These are phyloP conservation scores for Tetragonula clypearis DNA, from an alignment of 1,140 invertebrate species.

Conservation along the genomic window DNA sequence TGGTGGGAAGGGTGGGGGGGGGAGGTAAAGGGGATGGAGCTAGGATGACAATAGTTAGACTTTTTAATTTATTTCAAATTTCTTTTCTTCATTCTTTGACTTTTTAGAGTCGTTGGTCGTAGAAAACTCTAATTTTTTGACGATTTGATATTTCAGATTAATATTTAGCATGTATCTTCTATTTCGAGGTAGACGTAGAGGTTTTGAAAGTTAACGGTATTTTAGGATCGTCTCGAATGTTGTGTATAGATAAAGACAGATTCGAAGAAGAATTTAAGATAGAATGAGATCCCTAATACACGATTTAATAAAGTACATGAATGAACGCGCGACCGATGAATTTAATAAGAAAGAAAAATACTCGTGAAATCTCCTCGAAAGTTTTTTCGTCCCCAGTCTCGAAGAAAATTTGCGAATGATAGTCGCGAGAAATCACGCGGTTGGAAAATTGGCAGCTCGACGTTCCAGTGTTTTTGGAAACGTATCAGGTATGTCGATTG, in stretches of 20 bases:
- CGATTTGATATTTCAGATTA: neutral
- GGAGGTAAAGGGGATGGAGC: too few relatives aligned
- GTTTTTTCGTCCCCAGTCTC: too few relatives aligned
- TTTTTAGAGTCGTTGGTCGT: too few relatives aligned
- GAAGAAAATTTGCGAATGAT: neutral
- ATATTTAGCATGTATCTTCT: neutral
- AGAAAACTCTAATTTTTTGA: neutral
- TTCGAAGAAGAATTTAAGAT: neutral
- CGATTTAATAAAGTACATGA: too few relatives aligned
- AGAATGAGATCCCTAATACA: neutral
- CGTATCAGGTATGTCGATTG: neutral
- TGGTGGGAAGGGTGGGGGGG: fast-evolving
- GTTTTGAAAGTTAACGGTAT: neutral
- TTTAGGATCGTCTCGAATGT: neutral
- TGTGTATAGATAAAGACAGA: neutral
- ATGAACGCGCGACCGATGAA: too few relatives aligned
- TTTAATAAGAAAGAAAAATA: too few relatives aligned
- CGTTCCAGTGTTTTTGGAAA: neutral
- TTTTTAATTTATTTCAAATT: too few relatives aligned
- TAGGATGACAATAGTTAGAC: too few relatives aligned
- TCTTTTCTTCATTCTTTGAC: too few relatives aligned
- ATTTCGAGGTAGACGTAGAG: too few relatives aligned
- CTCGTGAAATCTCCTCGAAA: neutral
- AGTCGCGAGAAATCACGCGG: too few relatives aligned
- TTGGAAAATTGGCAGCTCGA: neutral